Evolutionary conservation across 64 coral and sea anemone genomes (phyloP), one percentile per base, ranked within the genome.

Genomic region (Orbicella faveolata): DNA sequence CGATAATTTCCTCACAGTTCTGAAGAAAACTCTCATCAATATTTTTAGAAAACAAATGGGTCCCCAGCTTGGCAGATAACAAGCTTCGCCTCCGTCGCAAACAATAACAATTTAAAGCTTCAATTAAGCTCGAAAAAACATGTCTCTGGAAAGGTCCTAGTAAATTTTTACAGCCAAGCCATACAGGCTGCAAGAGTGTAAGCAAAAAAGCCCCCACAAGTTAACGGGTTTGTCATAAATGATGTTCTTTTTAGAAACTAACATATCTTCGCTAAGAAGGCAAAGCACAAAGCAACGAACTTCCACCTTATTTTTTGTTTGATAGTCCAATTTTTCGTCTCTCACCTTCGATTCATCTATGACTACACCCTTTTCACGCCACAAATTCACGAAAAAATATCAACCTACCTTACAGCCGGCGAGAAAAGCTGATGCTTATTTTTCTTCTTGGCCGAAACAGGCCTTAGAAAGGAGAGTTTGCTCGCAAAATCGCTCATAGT

Each of bases 321-420:
- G 64, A 67, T 23, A n/a, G 5, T 4, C 8, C 67, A 9, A 53
- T 53, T 59, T 59, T 59, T 59, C 55, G 6, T 1, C 55, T 59
- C 11, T 59, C 55, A 0, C 44, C 5, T 6, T 48, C 44, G 44
- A 48, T 41, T 41, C 39, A 11, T 8, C 9, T 10, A 14, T 59
- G 55, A 59, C 55, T 34, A 80, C 54, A 34, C 30, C 57, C 33
- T 17, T 65, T 36, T 20, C 18, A 82, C 63, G 25, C 17, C 20
- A 23, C 53, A 83, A 84, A 84, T 63, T 51, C 17, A 36, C 30
- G 23, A 76, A 90, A 80, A 30, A 55, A 0, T 14, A 75, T 51
- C 57, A 14, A 76, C 89, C 79, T 88, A 97, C 95, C 95, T 97
- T 23, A 97, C 92, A 83, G 76, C 77, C 53, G 92, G 91, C 18